phyloP scores from a whole-genome alignment of 2,797 vertebrate species.

The Myripristis jacobus region DNA sequence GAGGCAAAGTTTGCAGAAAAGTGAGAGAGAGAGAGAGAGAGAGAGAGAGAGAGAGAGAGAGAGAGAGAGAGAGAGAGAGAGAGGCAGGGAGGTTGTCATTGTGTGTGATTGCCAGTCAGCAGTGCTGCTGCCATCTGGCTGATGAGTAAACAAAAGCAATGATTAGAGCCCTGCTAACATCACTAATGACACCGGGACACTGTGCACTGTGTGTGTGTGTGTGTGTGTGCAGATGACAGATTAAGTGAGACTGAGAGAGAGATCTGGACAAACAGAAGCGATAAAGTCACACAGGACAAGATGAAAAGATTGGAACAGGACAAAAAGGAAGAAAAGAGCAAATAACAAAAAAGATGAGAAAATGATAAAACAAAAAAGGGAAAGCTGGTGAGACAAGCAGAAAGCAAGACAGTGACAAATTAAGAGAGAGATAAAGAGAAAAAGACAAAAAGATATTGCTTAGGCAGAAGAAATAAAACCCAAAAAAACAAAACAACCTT shows the following conservation, averaged over 20 bases:
- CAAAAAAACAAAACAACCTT: too few species aligned
- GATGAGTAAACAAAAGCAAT: constrained; percentile 60
- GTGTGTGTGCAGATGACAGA: neutral
- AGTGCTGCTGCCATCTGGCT: constrained; percentile 50
- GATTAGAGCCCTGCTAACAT: constrained; percentile 59
- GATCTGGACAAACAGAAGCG: neutral
- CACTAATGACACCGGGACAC: constrained; percentile 45
- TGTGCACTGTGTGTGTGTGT: neutral
- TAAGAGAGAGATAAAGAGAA: too few species aligned
- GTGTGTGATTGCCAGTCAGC: neutral
- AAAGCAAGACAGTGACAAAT: too few species aligned
- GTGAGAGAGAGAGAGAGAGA: too few species aligned
- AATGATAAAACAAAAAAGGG: too few species aligned
- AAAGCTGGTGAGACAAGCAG: too few species aligned
- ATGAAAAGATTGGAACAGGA: neutral
- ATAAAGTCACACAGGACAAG: neutral
- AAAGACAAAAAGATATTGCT: too few species aligned
- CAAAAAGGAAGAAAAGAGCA: neutral
- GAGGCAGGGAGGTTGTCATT: neutral
- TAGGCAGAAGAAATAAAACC: too few species aligned
- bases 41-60: neutral
- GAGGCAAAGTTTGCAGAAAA: too few species aligned
- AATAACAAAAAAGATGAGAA: neutral
- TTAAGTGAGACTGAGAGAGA: constrained; percentile 1
- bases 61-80: neutral